Conservation (phyloP, 2,888 invertebrate species). For the Coelinius sp. region DNA sequence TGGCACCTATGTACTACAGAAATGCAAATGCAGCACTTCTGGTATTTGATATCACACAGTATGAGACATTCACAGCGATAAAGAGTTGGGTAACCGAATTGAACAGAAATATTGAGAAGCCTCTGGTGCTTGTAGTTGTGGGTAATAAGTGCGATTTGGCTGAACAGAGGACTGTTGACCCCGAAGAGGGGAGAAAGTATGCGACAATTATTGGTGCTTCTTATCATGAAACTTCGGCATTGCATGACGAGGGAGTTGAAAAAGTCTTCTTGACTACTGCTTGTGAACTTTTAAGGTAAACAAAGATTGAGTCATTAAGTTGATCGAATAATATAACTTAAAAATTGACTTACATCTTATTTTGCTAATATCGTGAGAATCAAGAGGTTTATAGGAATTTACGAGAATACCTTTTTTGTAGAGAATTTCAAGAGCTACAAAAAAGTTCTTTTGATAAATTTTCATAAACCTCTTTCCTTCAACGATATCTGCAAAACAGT, state of each 20-base stretch:
- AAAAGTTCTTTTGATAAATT: too few species aligned
- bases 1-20: constrained; percentile 96
- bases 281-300: constrained; percentile 75
- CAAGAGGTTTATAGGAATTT: too few species aligned
- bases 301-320: background rate
- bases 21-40: constrained; percentile 92
- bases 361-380: too few species aligned
- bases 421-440: too few species aligned
- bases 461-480: too few species aligned
- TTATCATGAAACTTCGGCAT: constrained; percentile 89
- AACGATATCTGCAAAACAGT: too few species aligned
- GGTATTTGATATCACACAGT: constrained; percentile 87
- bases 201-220: constrained; percentile 86
- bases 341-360: too few species aligned
- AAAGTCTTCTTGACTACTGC: constrained; percentile 81
- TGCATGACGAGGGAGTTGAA: constrained; percentile 83
- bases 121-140: constrained; percentile 84
- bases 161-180: constrained; percentile 76
- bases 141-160: constrained; percentile 89
- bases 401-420: too few species aligned
- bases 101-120: constrained; percentile 83
- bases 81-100: constrained; percentile 90
- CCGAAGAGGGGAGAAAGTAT: constrained; percentile 82
- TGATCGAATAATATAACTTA: too few species aligned
- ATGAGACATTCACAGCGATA: constrained; percentile 82